A percentile compares a stretch with the other conserved stretches of the same genome.
Conservation (phyloP, 2,888 invertebrate genomes). For the Horisme vitalbata region DNA sequence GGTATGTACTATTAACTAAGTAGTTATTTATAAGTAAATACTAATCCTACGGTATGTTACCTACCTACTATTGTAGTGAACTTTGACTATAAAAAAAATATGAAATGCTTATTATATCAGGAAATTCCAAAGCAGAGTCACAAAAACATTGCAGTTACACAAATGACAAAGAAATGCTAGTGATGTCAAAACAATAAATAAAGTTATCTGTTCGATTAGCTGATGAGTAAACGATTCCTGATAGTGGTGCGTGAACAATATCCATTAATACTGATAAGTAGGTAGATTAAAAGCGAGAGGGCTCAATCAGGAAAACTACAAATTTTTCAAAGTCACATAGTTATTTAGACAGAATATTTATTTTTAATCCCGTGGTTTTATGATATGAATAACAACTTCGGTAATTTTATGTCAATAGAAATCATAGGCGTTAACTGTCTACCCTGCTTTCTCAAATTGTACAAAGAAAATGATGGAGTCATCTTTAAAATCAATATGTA, state of each 20-base stretch:
- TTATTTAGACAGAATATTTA: too few relatives aligned
- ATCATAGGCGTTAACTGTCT: slow-evolving; percentile 1
- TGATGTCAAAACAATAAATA: slow-evolving; percentile 2
- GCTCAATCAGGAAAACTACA: too few relatives aligned
- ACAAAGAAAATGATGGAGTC: not conserved
- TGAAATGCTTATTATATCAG: too few relatives aligned
- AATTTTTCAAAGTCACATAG: not conserved
- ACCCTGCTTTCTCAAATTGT: slow-evolving; percentile 1
- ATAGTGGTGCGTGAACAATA: slow-evolving; percentile 5
- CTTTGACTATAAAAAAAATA: too few relatives aligned
- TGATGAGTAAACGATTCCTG: slow-evolving; percentile 10
- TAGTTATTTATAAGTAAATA: too few relatives aligned
- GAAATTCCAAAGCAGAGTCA: too few relatives aligned
- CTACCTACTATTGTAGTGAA: too few relatives aligned
- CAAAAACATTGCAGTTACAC: too few relatives aligned
- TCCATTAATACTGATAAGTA: slow-evolving; percentile 12
- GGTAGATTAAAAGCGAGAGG: not conserved
- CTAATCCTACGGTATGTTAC: too few relatives aligned
- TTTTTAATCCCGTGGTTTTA: too few relatives aligned
- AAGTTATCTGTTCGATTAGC: slow-evolving; percentile 10
- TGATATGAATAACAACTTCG: not conserved
- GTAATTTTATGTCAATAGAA: slow-evolving; percentile 4
- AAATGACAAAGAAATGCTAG: not conserved
- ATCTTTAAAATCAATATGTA: too few relatives aligned
- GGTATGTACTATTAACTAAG: too few relatives aligned